Percentiles rank a stretch among this genome's conserved stretches.
Conservation (phyloP, 2,113 vertebrate species). For the Callorhinus ursinus region DNA sequence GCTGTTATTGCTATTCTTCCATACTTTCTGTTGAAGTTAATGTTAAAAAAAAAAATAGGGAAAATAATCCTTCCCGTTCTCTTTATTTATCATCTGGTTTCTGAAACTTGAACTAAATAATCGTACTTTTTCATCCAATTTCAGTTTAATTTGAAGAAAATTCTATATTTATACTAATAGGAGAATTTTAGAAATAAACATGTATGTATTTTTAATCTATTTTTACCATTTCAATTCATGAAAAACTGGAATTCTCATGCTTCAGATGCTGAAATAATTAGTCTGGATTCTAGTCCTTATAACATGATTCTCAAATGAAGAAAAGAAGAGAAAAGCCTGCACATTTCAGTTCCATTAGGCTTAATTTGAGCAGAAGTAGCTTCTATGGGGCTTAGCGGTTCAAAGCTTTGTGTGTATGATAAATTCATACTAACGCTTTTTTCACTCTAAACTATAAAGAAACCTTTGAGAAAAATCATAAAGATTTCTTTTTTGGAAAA, state of each 20-base stretch:
- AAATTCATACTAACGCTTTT: constrained; percentile 68
- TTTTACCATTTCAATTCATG: constrained; percentile 22
- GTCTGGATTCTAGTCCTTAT: constrained; percentile 20
- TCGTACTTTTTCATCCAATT: not conserved
- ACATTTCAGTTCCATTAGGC: not conserved
- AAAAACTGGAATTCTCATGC: not conserved
- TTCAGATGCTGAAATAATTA: not conserved
- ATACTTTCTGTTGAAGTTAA: not conserved
- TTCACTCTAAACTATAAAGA: constrained; percentile 63
- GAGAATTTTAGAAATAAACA: not conserved
- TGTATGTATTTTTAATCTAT: not conserved
- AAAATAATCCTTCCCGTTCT: not conserved
- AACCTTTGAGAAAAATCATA: constrained; percentile 55
- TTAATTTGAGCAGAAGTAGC: constrained; percentile 56
- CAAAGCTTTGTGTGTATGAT: constrained; percentile 70
- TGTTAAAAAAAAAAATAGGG: not conserved
- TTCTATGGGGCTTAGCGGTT: constrained; percentile 50
- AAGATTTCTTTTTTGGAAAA: constrained; percentile 72
- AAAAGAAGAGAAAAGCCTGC: not conserved
- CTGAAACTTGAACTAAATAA: constrained; percentile 25
- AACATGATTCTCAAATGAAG: constrained; percentile 55
- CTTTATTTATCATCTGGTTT: constrained; percentile 46
- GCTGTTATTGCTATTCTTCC: not conserved
- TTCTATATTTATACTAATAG: not conserved
- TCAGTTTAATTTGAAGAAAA: constrained; percentile 55